These are phyloP conservation scores for Agapornis roseicollis DNA, from an alignment of 2,113 vertebrate species.

Conservation along the genomic window DNA sequence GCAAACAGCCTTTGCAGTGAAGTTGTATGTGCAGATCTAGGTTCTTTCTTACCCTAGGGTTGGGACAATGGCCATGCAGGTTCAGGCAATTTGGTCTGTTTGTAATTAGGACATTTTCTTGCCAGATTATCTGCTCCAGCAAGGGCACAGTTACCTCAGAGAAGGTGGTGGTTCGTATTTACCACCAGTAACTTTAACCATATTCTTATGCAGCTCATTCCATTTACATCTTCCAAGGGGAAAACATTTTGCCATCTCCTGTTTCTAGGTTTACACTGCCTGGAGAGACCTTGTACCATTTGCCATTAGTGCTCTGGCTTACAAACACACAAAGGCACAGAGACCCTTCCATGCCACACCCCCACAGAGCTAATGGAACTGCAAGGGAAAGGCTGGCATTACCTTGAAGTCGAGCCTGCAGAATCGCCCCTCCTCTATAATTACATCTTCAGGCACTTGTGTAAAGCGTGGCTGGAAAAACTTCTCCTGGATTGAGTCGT, in stretches of 20 bases:
- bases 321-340: neutral
- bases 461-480: conserved; percentile 92
- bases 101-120: neutral
- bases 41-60: neutral
- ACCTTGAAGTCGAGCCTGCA: conserved; percentile 96
- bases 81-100: neutral
- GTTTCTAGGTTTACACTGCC: neutral
- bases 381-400: conserved; percentile 25
- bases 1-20: neutral
- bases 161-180: neutral
- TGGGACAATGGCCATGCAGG: neutral
- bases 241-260: neutral
- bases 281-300: neutral
- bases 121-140: neutral
- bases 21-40: neutral
- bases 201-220: neutral
- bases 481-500: conserved; percentile 90
- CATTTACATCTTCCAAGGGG: neutral
- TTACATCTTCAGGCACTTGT: conserved; percentile 88
- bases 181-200: neutral
- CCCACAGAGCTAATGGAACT: neutral
- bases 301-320: neutral
- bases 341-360: neutral
- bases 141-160: neutral
- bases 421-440: conserved; percentile 91